phyloP scores from a whole-genome alignment of 2,888 invertebrate species.

The Xiphydria camelus region DNA sequence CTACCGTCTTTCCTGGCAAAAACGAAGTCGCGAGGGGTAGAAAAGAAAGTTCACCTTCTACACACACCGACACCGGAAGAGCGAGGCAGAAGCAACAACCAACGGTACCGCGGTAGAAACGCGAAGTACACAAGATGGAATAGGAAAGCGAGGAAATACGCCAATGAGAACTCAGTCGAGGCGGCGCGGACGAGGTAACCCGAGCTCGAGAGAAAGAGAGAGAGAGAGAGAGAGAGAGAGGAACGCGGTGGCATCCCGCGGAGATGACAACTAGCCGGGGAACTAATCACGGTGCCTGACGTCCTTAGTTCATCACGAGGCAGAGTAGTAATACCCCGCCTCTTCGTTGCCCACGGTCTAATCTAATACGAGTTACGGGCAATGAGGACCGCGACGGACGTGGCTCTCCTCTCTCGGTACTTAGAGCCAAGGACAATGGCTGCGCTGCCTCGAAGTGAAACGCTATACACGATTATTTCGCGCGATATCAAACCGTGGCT shows the following conservation, averaged over 20 bases:
- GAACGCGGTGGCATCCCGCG: slow-evolving; percentile 35
- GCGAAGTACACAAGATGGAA: too few species aligned
- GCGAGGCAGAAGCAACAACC: too few species aligned
- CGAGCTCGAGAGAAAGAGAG: too few species aligned
- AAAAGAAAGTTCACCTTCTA: too few species aligned
- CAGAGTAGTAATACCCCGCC: slow-evolving; percentile 19
- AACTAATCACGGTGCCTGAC: slow-evolving; percentile 16
- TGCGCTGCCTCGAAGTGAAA: slow-evolving; percentile 32
- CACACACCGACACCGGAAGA: too few species aligned
- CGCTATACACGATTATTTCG: slow-evolving; percentile 40
- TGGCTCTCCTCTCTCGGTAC: background rate
- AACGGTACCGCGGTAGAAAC: too few species aligned
- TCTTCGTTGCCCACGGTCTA: slow-evolving; percentile 6
- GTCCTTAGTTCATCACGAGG: slow-evolving; percentile 32
- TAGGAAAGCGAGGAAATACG: too few species aligned
- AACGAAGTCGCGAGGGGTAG: too few species aligned
- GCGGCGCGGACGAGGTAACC: too few species aligned
- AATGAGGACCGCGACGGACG: background rate
- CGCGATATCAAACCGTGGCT: slow-evolving; percentile 21
- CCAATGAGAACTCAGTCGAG: too few species aligned
- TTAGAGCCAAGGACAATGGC: slow-evolving; percentile 29
- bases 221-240: too few species aligned
- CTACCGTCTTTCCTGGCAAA: too few species aligned
- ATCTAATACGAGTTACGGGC: slow-evolving; percentile 10
- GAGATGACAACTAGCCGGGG: slow-evolving; percentile 39